Base-by-base conservation (phyloP, 2,888 invertebrate genomes). In the Lypha dubia region DNA sequence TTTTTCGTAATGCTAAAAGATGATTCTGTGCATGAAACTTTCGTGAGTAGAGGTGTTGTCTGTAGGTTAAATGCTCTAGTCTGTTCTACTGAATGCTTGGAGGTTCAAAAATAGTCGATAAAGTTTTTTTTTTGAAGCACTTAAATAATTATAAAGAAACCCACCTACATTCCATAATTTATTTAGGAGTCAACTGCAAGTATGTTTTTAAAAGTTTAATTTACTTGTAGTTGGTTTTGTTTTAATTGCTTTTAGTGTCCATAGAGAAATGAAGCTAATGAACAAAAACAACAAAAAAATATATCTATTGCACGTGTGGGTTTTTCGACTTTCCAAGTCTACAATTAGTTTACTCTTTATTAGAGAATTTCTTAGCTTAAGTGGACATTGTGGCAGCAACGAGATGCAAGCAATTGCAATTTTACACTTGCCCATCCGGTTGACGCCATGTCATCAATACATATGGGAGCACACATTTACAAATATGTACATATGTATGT, bases 381-480 rank as follows among this genome's bases (percentile, higher is more conserved):
- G 28, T 62, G 35, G 71, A 73, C 60, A 49, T 49, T 38, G 46
- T 38, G 46, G 17, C 53, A 67, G 53, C 44, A 65, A 41, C 53
- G 41, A 76, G 51, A 84, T 60, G 81, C 63, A 74, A 70, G 63
- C 79, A 76, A 49, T 65, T 79, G 71, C 71, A 83, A 77, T 84
- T 82, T 85, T 79, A 86, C 86, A 86, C 86, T 87, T 87, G 86
- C 79, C 85, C 86, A 87, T 87, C 86, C 86, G 86, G 86, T 86
- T 86, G 84, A 86, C 83, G 84, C 79, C 85, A 83, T 76, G 58
- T 79, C 79, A 82, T 75, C 79, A 82, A 71, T 75, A 82, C 41
- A 20, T 6, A 49, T 38, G n/a, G n/a, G n/a, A n/a, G 15, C 56
- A 46, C 41, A 28, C 15, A 65, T 7, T 24, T 11, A 63, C 38